Base-by-base conservation (phyloP, 2,888 invertebrate species). In the Sylvicola cinctus region DNA sequence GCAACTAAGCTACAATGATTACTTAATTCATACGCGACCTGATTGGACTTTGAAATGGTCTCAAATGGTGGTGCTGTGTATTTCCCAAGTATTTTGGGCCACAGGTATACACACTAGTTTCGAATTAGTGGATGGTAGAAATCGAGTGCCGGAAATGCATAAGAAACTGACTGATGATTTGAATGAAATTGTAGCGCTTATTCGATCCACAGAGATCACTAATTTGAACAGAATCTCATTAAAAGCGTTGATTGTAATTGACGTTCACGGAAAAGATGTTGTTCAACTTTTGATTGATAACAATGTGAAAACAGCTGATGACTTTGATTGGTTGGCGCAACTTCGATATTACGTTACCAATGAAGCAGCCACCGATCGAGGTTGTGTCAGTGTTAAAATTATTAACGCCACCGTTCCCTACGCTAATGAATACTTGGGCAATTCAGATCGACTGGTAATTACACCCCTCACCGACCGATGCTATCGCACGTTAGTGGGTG, bases 361-460 rank as follows among this genome's bases (percentile, higher is more conserved):
- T 15, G 57, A 61, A 2, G 54, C 61, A 33, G 61, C 61, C 15
- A 44, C 58, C 36, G 20, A 20, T 8, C 20, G 20, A 20, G 20
- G 20, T 6, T 6, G 20, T 20, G 20, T 20, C 4, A 8, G 8
- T 20, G 69, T 76, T 1, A 55, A 68, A 38, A 71, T 76, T 33
- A 73, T 70, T 33, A 74, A 75, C 49, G 72, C 75, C 1, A 65
- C 64, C 1, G 68, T 77, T 1, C 54, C 60, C 1, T 79, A 69
- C 49, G 73, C 70, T n/a, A 74, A 76, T 46, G 78, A 78, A 50
- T 78, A 77, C 47, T 52, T 78, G 29, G 77, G 76, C 1, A 76
- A 75, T 47, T 65, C 68, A 3, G 61, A 68, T 30, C 62, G 74
- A 13, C 58, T 78, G 32, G 15, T 32, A 4, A 58, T 58, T 13